A percentile compares a stretch with the other conserved stretches of the same genome.
These are phyloP conservation scores for Campopleginae sp. DNA, from an alignment of 2,888 invertebrate genomes.

Conservation along the genomic window DNA sequence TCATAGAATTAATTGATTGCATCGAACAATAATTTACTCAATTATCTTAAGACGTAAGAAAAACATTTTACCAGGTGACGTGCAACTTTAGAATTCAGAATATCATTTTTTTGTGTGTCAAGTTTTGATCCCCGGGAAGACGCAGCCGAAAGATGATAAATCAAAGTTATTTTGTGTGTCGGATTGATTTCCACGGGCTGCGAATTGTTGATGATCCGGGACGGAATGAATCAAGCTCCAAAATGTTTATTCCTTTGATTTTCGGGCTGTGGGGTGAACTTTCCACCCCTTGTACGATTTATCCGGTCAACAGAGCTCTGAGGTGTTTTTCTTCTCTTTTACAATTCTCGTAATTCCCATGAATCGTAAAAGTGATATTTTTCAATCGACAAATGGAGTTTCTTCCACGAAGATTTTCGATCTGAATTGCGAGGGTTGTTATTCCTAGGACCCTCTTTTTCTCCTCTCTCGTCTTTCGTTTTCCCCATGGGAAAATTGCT, in stretches of 20 bases:
- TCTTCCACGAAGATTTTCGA: constrained; percentile 14
- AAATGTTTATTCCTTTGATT: not conserved
- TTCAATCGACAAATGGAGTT: not conserved
- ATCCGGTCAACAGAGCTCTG: not conserved
- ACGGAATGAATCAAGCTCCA: not conserved
- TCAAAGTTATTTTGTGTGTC: not conserved
- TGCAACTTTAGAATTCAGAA: not conserved
- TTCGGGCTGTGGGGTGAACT: not conserved
- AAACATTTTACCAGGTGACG: not conserved
- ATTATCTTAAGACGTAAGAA: not conserved
- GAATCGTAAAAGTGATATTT: constrained; percentile 3
- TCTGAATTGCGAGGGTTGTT: not conserved
- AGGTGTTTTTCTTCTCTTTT: not conserved
- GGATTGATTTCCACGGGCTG: not conserved
- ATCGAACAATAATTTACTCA: not conserved
- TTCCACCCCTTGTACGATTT: not conserved
- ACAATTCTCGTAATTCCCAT: not conserved
- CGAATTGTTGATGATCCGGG: constrained; percentile 1
- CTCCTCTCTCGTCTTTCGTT: constrained; percentile 1
- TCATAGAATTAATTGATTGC: not conserved
- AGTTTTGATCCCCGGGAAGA: not conserved
- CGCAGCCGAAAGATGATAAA: not conserved
- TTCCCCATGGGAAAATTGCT: constrained; percentile 29
- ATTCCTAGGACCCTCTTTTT: constrained; percentile 19
- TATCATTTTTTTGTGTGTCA: not conserved